These are phyloP conservation scores for Micropterix aruncella DNA, from an alignment of 2,888 invertebrate species.

Conservation along the genomic window DNA sequence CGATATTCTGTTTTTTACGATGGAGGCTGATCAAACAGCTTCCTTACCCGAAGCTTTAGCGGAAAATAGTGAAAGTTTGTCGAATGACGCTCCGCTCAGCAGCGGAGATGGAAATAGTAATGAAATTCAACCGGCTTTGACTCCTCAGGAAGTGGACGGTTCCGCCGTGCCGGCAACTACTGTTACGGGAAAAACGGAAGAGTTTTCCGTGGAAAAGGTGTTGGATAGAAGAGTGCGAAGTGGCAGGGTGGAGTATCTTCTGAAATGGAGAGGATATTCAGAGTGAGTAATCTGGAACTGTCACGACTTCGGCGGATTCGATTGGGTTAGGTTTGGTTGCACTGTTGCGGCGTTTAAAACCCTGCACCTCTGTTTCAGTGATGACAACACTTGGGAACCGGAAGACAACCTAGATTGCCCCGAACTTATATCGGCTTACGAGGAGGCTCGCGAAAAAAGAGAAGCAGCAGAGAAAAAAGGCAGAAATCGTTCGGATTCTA, in stretches of 20 bases:
- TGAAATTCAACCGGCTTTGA: background rate
- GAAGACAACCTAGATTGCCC: conserved; percentile 70
- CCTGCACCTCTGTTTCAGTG: conserved; percentile 30
- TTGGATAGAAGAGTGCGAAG: conserved; percentile 51
- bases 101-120: background rate
- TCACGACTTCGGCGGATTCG: too few species aligned
- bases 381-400: conserved; percentile 78
- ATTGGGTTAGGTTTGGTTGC: too few species aligned
- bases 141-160: background rate
- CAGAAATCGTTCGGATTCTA: conserved; percentile 13
- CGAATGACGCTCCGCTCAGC: background rate
- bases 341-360: too few species aligned
- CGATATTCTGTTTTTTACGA: too few species aligned
- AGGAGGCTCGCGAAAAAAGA: conserved; percentile 40
- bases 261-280: conserved; percentile 54
- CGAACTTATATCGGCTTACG: conserved; percentile 56
- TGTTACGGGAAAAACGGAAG: conserved; percentile 38
- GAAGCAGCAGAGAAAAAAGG: conserved; percentile 23
- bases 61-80: background rate
- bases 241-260: conserved; percentile 51
- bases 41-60: background rate
- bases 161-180: conserved; percentile 14
- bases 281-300: conserved; percentile 30
- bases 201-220: conserved; percentile 64
- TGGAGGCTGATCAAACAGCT: too few species aligned